phyloP scores from a whole-genome alignment of 1,140 invertebrate species.

The Muscidifurax raptorellus region DNA sequence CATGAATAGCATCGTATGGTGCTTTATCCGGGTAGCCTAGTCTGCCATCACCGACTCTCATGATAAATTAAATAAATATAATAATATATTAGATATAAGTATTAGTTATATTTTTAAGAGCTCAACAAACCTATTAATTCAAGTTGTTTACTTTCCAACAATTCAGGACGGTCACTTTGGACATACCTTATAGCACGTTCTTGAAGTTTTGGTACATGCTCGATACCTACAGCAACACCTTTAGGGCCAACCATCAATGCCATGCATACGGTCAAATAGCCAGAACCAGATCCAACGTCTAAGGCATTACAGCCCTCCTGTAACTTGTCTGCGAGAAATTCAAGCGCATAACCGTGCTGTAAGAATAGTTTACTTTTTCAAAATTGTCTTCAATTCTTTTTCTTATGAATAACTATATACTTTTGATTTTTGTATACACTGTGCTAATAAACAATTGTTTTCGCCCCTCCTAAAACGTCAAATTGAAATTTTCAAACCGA shows the following conservation, averaged over 20 bases:
- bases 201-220: conserved; percentile 93
- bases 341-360: conserved; percentile 94
- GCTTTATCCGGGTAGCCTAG: conserved; percentile 77
- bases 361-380: conserved; percentile 59
- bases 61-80: conserved; percentile 53
- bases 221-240: conserved; percentile 92
- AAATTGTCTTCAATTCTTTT: too few species aligned
- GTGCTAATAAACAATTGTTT: too few species aligned
- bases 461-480: too few species aligned
- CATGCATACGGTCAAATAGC: conserved; percentile 97
- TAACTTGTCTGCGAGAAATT: conserved; percentile 90
- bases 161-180: conserved; percentile 82
- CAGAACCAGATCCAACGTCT: conserved; percentile 97
- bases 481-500: too few species aligned
- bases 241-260: conserved; percentile 87
- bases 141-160: conserved; percentile 81
- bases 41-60: conserved; percentile 81
- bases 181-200: conserved; percentile 86
- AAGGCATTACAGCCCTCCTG: conserved; percentile 86
- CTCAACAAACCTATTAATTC: conserved; percentile 80
- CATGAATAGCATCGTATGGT: conserved; percentile 85
- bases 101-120: neutral
- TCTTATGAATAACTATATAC: too few species aligned
- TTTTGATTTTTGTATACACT: too few species aligned
- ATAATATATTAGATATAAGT: neutral